A percentile compares a stretch with the other conserved stretches of the same genome.
Conservation (phyloP, 2,113 vertebrate species). For the Phalacrocorax pelagicus region DNA sequence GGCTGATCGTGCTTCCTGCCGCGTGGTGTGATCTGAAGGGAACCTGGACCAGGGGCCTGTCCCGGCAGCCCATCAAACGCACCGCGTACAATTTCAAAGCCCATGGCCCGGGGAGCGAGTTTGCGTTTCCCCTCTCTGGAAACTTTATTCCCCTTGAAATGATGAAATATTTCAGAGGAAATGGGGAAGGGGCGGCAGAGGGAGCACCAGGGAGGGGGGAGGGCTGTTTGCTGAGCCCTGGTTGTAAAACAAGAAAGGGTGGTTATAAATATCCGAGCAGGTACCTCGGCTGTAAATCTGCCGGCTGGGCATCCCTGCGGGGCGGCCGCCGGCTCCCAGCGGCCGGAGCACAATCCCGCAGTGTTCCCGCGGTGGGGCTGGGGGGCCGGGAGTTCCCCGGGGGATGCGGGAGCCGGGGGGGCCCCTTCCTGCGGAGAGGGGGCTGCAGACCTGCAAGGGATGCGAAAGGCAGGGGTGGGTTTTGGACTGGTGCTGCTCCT, state of each 20-base stretch:
- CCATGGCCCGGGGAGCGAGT: constrained; percentile 41
- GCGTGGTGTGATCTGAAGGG: constrained; percentile 67
- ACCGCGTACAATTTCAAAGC: constrained; percentile 70
- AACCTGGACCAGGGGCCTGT: constrained; percentile 57
- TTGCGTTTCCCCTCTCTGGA: constrained; percentile 55
- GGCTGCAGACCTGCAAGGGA: neutral
- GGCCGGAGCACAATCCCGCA: neutral
- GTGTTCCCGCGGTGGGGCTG: neutral
- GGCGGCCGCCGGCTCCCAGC: neutral
- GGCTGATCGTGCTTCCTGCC: constrained; percentile 64
- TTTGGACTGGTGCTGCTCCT: neutral
- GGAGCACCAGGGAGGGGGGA: neutral
- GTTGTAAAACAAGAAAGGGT: constrained; percentile 37
- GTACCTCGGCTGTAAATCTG: constrained; percentile 56
- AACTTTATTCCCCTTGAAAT: constrained; percentile 71
- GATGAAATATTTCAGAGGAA: constrained; percentile 66
- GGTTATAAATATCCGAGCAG: constrained; percentile 62
- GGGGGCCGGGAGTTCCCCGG: neutral
- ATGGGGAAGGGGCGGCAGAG: constrained; percentile 25
- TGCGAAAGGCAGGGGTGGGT: neutral
- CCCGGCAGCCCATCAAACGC: constrained; percentile 66
- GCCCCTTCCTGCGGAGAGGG: neutral
- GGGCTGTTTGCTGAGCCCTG: constrained; percentile 2
- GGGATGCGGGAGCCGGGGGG: accelerated
- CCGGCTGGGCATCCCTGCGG: neutral